phyloP scores from a whole-genome alignment of 2,113 vertebrate genomes.

The Oxygymnocypris stewartii region DNA sequence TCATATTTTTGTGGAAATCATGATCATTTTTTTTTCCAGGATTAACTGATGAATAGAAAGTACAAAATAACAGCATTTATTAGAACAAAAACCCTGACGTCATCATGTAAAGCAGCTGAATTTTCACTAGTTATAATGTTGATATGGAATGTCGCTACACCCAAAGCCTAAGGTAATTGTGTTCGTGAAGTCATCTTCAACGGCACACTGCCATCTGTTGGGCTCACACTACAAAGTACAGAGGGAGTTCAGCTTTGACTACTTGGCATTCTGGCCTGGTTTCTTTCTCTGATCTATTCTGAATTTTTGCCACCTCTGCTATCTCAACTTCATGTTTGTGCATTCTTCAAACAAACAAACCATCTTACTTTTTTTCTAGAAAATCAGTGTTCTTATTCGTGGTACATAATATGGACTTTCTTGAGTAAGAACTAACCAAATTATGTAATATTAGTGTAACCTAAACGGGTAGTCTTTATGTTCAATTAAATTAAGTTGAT shows the following conservation, averaged over 20 bases:
- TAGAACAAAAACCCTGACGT: not conserved
- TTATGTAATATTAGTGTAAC: not conserved
- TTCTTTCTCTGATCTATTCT: not conserved
- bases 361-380: not conserved
- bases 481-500: not conserved
- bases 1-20: not conserved
- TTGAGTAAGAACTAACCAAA: not conserved
- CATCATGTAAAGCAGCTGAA: not conserved
- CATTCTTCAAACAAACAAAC: conserved; percentile 4
- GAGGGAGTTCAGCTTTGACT: not conserved
- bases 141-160: not conserved
- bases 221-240: conserved; percentile 21
- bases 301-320: not conserved
- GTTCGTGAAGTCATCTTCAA: not conserved
- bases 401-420: no score
- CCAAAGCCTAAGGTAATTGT: not conserved
- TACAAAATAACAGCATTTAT: not conserved
- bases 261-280: not conserved
- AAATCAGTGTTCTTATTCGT: not conserved
- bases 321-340: not conserved
- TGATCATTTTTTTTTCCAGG: not conserved
- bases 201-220: conserved; percentile 29
- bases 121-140: not conserved
- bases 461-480: not conserved
- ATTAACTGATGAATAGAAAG: not conserved